Percentiles rank a stretch among this genome's conserved stretches.
Conservation (phyloP, 2,113 vertebrate species). For the Procavia capensis region DNA sequence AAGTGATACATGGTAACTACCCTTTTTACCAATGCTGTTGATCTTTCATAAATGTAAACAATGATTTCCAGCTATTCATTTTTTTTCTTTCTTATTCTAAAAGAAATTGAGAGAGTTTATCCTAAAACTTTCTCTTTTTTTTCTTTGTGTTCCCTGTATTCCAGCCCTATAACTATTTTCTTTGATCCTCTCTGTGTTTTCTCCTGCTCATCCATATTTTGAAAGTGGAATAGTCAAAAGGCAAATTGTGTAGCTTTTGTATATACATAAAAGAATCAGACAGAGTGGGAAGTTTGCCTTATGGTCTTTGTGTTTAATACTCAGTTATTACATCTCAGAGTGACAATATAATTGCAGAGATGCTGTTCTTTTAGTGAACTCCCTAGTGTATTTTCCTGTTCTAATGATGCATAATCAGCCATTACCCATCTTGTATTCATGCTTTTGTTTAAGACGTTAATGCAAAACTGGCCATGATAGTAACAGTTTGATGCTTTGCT, state of each 20-base stretch:
- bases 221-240: background rate
- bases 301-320: conserved; percentile 49
- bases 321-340: conserved; percentile 67
- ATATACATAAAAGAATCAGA: conserved; percentile 44
- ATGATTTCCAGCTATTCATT: background rate
- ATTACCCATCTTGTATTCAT: conserved; percentile 60
- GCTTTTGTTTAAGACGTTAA: conserved; percentile 69
- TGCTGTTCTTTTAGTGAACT: conserved; percentile 60
- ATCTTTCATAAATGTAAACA: background rate
- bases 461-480: conserved; percentile 40
- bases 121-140: background rate
- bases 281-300: conserved; percentile 50
- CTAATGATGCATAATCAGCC: conserved; percentile 58
- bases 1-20: background rate
- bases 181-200: conserved; percentile 39
- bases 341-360: conserved; percentile 75
- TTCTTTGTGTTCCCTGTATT: background rate
- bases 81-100: background rate
- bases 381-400: conserved; percentile 45
- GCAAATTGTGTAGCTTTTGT: conserved; percentile 39
- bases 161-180: background rate
- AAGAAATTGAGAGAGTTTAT: background rate
- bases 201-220: conserved; percentile 43
- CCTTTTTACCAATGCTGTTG: background rate
- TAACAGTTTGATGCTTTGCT: conserved; percentile 12